Evolutionary conservation across 35 echinoderm and acorn worm species (phyloP), one percentile per base, ranked within the genome.

Genomic region (Lytechinus pictus): DNA sequence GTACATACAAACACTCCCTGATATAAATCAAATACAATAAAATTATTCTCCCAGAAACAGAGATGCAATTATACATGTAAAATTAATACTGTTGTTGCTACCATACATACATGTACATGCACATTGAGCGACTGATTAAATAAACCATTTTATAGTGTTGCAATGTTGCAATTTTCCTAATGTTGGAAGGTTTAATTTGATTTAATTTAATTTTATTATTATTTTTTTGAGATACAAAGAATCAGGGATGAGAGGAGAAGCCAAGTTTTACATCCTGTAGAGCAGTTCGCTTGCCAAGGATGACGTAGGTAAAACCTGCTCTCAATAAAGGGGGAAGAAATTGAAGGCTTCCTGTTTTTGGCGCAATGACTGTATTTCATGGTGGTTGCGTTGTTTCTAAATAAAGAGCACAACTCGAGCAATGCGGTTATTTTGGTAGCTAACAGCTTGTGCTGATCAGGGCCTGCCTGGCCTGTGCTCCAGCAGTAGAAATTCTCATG

Each of bases 321-420:
- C 66, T 24, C 66, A 79, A 79, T 79, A 79, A 79, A 14, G 66
- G n/a, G 66, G n/a, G 66, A 79, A 52, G 88, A 90, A 90, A 90
- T 90, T 44, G 52, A 54, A 90, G 88, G 88, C 88, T 90, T 90
- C 88, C 88, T 90, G 88, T 90, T 90, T 90, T 90, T 90, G 9
- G 88, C 29, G 88, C 29, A 52, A 90, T 90, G 88, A 90, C 88
- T 90, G 88, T 90, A 21, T 90, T 90, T 90, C 88, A 54, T 54
- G 28, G 88, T 54, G 88, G 66, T 21, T 52, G 88, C 29, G 28
- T 54, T 29, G 88, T 90, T 90, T 90, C 88, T 90, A 90, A 90
- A 90, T 90, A 52, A 14, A 90, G 29, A 52, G 88, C 88, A 54
- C 27, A 90, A 90, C 88, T 27, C n/a, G 0, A 79, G 66, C 66